These are phyloP conservation scores for Aspidiotus destructor DNA, from an alignment of 2,888 invertebrate genomes.

Conservation along the genomic window DNA sequence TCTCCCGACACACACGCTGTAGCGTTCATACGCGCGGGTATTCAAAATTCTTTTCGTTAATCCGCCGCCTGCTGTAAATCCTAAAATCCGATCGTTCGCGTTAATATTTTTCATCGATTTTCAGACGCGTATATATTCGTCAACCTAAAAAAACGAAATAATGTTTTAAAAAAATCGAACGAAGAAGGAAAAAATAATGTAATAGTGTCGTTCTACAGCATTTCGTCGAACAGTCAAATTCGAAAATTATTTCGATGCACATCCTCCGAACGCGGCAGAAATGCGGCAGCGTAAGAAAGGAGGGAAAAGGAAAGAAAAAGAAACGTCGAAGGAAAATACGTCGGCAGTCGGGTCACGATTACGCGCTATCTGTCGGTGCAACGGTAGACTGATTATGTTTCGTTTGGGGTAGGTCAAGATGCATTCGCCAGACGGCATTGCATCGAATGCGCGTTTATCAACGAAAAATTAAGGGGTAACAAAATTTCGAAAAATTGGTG, in stretches of 20 bases:
- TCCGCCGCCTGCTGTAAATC: not conserved
- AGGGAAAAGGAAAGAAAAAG: conserved; percentile 9
- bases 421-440: conserved; percentile 28
- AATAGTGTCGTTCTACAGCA: no score
- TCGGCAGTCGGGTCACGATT: conserved; percentile 8
- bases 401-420: conserved; percentile 27
- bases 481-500: not conserved
- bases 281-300: not conserved
- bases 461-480: no score
- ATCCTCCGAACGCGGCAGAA: no score
- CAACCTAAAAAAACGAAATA: no score
- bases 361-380: conserved; percentile 23
- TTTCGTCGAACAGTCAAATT: no score
- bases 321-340: conserved; percentile 8
- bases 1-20: conserved; percentile 13
- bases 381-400: conserved; percentile 1
- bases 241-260: no score
- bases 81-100: no score
- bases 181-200: no score
- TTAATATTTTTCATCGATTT: no score
- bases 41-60: conserved; percentile 24
- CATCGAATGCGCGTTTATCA: conserved; percentile 16
- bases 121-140: no score
- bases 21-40: conserved; percentile 25
- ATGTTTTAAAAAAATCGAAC: no score